Evolutionary conservation across 2,797 vertebrate species (phyloP).

Genomic region (Notolabrus celidotus): DNA sequence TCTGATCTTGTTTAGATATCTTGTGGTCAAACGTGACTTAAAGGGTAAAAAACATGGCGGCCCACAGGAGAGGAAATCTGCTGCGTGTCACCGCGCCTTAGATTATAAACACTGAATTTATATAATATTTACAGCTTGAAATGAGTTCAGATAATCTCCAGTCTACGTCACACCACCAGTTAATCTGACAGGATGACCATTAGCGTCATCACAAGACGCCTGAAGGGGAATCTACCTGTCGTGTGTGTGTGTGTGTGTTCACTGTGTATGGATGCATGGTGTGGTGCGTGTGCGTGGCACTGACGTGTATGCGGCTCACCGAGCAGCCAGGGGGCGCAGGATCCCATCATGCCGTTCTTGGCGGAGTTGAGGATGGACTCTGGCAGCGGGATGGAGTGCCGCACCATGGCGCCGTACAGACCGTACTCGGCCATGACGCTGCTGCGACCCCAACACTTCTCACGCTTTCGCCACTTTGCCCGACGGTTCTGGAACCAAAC

Average conservation of each 20-base stretch:
- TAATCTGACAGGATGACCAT: too few species aligned
- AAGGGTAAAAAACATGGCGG: too few species aligned
- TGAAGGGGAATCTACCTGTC: too few species aligned
- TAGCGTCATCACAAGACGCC: too few species aligned
- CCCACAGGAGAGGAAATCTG: too few species aligned
- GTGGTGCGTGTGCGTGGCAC: conserved; percentile 78
- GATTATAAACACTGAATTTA: too few species aligned
- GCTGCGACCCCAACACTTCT: conserved; percentile 99
- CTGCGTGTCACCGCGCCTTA: too few species aligned
- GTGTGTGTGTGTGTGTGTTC: neutral
- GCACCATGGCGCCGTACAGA: conserved; percentile 97
- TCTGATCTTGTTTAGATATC: too few species aligned
- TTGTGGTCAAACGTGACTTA: too few species aligned
- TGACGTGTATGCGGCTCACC: conserved; percentile 90
- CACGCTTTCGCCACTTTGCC: conserved; percentile 97
- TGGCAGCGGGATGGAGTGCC: conserved; percentile 96
- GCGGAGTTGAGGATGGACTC: conserved; percentile 99
- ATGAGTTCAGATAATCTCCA: too few species aligned
- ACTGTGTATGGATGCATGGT: conserved; percentile 34
- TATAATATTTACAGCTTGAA: too few species aligned
- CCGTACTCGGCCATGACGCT: conserved; percentile 99
- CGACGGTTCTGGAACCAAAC: conserved; percentile 99
- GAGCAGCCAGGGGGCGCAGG: conserved; percentile 97
- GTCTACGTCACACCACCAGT: too few species aligned
- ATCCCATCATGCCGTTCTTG: conserved; percentile 98